These are phyloP conservation scores for Abramis brama DNA, from an alignment of 2,113 vertebrate species.

Conservation along the genomic window DNA sequence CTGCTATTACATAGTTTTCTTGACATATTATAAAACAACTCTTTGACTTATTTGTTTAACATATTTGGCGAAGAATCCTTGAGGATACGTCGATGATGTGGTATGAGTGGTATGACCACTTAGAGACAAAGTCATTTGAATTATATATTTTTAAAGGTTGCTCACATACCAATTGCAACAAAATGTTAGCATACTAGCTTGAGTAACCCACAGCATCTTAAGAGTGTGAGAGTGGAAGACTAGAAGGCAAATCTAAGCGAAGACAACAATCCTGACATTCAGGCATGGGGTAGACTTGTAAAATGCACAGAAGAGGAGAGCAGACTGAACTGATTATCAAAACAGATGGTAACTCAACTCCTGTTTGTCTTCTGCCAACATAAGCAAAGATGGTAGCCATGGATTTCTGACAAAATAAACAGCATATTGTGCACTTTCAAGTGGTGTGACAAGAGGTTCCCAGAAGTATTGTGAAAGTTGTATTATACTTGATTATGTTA, in stretches of 20 bases:
- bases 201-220: constrained; percentile 13
- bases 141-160: not conserved
- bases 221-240: not conserved
- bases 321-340: constrained; percentile 69
- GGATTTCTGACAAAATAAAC: constrained; percentile 71
- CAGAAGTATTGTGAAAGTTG: constrained; percentile 40
- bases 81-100: not conserved
- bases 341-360: constrained; percentile 72
- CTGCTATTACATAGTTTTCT: not conserved
- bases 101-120: not conserved
- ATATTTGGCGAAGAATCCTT: not conserved
- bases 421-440: constrained; percentile 51
- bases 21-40: not conserved
- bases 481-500: not conserved
- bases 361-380: constrained; percentile 64
- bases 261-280: constrained; percentile 49
- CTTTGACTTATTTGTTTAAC: not conserved
- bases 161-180: not conserved
- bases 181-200: not conserved
- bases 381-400: constrained; percentile 72
- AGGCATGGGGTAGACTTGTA: constrained; percentile 47
- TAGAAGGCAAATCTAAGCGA: constrained; percentile 36
- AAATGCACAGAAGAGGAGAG: constrained; percentile 51
- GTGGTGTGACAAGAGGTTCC: constrained; percentile 27
- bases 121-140: not conserved